Conservation (phyloP, 2,888 invertebrate genomes). For the Alcis repandata region DNA sequence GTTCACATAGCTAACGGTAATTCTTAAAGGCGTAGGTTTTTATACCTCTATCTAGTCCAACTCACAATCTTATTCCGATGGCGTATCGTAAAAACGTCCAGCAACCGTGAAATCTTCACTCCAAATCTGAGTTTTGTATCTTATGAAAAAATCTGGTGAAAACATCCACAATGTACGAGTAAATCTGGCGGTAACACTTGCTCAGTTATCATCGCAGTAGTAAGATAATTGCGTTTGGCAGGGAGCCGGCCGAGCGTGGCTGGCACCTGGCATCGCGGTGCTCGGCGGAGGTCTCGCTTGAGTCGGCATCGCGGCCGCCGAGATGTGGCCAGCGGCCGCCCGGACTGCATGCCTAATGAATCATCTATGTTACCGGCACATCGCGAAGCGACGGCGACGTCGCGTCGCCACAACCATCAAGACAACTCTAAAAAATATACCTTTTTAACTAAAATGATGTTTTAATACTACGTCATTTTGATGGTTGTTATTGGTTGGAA, state of each 20-base stretch:
- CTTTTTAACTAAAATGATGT: no score
- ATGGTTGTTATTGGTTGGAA: no score
- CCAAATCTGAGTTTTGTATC: conserved; percentile 27
- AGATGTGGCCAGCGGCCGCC: conserved; percentile 27
- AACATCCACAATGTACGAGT: conserved; percentile 18
- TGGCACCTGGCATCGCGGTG: conserved; percentile 41
- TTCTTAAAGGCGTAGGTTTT: conserved; percentile 11
- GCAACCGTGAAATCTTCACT: conserved; percentile 24
- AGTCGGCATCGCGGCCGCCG: conserved; percentile 73
- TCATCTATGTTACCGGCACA: conserved; percentile 35
- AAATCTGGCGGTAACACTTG: conserved; percentile 26
- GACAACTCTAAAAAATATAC: no score
- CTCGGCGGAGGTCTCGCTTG: conserved; percentile 67
- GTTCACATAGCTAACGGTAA: conserved; percentile 20
- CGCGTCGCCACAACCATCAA: background rate
- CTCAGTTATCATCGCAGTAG: conserved; percentile 28
- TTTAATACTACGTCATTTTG: no score
- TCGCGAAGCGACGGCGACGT: background rate
- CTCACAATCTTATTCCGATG: conserved; percentile 14
- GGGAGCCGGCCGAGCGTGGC: conserved; percentile 41
- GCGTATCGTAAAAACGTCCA: conserved; percentile 20
- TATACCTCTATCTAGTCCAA: conserved; percentile 5
- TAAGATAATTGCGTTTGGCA: conserved; percentile 37
- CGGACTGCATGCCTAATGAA: conserved; percentile 46
- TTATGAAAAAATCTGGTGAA: conserved; percentile 25